A percentile compares a stretch with the other conserved stretches of the same genome.
These are phyloP conservation scores for Dinothrombium tinctorium DNA, from an alignment of 1,140 invertebrate genomes.

Conservation along the genomic window DNA sequence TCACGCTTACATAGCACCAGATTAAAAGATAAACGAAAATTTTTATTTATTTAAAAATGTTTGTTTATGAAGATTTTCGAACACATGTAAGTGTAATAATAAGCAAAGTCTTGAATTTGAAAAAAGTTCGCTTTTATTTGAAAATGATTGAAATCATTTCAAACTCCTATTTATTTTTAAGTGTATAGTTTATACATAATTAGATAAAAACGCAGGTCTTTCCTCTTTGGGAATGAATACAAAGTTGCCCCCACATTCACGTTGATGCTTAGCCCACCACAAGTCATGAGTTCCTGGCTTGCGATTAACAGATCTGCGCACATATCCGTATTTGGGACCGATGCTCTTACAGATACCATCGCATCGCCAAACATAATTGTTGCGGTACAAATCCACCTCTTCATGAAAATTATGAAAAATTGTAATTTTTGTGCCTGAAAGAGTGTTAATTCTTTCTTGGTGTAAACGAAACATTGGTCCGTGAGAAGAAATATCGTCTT, in stretches of 20 bases:
- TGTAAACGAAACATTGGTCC: constrained; percentile 78
- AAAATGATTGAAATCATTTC: too few species aligned
- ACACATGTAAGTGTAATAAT: too few species aligned
- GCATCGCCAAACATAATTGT: constrained; percentile 50
- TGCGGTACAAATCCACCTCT: constrained; percentile 50
- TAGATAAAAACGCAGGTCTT: constrained; percentile 24
- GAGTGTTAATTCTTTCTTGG: constrained; percentile 74
- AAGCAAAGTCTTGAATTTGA: too few species aligned
- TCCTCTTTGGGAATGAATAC: constrained; percentile 52
- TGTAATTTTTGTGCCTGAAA: constrained; percentile 62
- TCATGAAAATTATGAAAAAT: constrained; percentile 74
- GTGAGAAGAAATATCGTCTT: constrained; percentile 66
- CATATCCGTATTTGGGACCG: constrained; percentile 57
- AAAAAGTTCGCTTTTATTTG: too few species aligned
- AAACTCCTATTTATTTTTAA: too few species aligned
- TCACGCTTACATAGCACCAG: too few species aligned
- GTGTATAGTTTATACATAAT: too few species aligned
- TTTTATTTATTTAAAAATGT: too few species aligned
- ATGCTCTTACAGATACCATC: constrained; percentile 54
- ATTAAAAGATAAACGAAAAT: too few species aligned
- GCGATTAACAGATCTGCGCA: constrained; percentile 35
- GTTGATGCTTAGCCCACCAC: constrained; percentile 66
- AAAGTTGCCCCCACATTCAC: constrained; percentile 57
- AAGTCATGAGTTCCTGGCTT: constrained; percentile 60
- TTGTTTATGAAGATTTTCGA: too few species aligned